Evolutionary conservation across 35 echinoderm and acorn worm genomes (phyloP).

Genomic region (Chiridota heheva): DNA sequence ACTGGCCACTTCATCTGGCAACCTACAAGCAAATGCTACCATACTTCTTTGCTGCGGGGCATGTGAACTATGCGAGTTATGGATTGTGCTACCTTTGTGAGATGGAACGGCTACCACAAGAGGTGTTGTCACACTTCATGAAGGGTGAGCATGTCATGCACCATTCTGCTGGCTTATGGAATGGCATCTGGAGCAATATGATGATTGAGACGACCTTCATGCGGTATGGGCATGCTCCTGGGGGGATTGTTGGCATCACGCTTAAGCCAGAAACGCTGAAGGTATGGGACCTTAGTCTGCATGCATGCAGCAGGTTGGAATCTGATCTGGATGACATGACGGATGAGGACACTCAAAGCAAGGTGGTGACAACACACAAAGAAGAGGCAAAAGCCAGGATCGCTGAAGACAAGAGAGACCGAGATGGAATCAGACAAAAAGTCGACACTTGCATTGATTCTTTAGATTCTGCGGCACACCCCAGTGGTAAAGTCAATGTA

Average conservation of each 20-base stretch:
- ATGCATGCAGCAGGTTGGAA: too few relatives aligned
- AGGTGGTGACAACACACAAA: too few relatives aligned
- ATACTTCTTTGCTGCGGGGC: too few relatives aligned
- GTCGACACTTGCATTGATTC: constrained; percentile 46
- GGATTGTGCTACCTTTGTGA: too few relatives aligned
- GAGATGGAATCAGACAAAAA: constrained; percentile 13
- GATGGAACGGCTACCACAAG: too few relatives aligned
- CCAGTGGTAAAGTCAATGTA: constrained; percentile 38
- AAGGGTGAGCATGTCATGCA: constrained; percentile 19
- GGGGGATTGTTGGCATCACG: too few relatives aligned
- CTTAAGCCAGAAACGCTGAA: too few relatives aligned
- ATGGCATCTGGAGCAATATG: constrained; percentile 28
- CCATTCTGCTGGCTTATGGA: constrained; percentile 6
- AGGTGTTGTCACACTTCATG: background rate
- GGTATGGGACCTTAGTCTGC: too few relatives aligned
- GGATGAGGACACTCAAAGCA: too few relatives aligned
- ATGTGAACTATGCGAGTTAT: too few relatives aligned
- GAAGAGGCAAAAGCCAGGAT: constrained; percentile 38
- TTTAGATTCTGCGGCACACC: constrained; percentile 33
- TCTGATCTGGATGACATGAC: background rate
- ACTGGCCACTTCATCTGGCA: constrained; percentile 39
- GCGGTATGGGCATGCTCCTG: constrained; percentile 6
- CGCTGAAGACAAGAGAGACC: constrained; percentile 2
- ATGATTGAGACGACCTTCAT: constrained; percentile 36
- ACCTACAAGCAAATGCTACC: constrained; percentile 30